Evolutionary conservation across 1,140 invertebrate species (phyloP).

Genomic region (Polypedilum vanderplanki): DNA sequence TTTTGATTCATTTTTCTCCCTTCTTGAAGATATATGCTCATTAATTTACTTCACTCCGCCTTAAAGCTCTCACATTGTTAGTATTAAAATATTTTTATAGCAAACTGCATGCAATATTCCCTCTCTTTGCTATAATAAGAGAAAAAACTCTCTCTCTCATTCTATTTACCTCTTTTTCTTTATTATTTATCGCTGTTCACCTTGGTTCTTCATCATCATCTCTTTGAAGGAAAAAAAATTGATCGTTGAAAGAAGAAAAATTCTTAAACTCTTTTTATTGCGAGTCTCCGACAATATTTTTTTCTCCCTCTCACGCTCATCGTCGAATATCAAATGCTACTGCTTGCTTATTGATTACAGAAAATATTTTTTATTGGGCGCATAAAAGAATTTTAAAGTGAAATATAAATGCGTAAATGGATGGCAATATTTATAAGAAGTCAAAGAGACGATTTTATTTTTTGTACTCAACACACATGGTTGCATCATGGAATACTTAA

Average conservation of each 20-base stretch:
- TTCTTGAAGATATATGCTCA: background rate
- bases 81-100: background rate
- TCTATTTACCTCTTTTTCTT: too few species aligned
- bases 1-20: background rate
- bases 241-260: too few species aligned
- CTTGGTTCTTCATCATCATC: too few species aligned
- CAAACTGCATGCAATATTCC: background rate
- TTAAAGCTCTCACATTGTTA: conserved; percentile 6
- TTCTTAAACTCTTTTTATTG: too few species aligned
- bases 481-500: conserved; percentile 1
- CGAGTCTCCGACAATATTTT: too few species aligned
- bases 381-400: background rate
- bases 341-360: too few species aligned
- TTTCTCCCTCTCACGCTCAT: too few species aligned
- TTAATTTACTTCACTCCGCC: conserved; percentile 23
- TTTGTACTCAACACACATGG: background rate
- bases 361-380: too few species aligned
- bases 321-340: too few species aligned
- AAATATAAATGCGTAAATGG: background rate
- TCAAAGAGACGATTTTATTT: background rate
- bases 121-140: background rate
- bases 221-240: too few species aligned
- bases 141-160: too few species aligned
- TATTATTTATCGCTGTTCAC: too few species aligned
- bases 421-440: background rate